Percentiles rank a stretch among this genome's conserved stretches.
phyloP scores from a whole-genome alignment of 2,797 vertebrate genomes.

The Hapalemur alaotrensis region DNA sequence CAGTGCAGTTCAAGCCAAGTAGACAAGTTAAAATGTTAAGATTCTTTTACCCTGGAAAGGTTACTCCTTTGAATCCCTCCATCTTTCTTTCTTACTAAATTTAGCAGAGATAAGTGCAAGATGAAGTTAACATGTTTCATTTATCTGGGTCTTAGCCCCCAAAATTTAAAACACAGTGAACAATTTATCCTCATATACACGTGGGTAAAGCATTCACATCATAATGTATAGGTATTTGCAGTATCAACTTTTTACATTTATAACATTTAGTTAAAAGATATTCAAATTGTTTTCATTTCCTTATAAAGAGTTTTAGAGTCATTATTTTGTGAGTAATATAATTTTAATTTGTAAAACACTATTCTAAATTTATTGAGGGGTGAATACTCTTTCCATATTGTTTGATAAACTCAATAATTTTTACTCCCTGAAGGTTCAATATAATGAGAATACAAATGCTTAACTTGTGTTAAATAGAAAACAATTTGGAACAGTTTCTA shows the following conservation, averaged over 20 bases:
- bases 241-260: neutral
- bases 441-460: neutral
- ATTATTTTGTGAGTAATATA: neutral
- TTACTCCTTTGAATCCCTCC: neutral
- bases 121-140: neutral
- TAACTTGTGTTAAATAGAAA: neutral
- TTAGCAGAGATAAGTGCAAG: neutral
- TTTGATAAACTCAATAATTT: neutral
- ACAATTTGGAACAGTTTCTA: neutral
- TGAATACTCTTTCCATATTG: conserved; percentile 5
- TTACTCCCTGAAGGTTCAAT: neutral
- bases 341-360: neutral
- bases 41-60: neutral
- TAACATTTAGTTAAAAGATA: neutral
- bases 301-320: neutral
- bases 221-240: neutral
- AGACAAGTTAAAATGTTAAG: neutral
- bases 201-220: neutral
- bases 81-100: neutral
- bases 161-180: neutral
- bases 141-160: neutral
- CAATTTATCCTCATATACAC: neutral
- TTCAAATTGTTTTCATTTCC: neutral
- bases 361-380: neutral
- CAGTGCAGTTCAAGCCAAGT: neutral